Evolutionary conservation across 2,797 vertebrate genomes (phyloP).

Genomic region (Poeciliopsis infans): DNA sequence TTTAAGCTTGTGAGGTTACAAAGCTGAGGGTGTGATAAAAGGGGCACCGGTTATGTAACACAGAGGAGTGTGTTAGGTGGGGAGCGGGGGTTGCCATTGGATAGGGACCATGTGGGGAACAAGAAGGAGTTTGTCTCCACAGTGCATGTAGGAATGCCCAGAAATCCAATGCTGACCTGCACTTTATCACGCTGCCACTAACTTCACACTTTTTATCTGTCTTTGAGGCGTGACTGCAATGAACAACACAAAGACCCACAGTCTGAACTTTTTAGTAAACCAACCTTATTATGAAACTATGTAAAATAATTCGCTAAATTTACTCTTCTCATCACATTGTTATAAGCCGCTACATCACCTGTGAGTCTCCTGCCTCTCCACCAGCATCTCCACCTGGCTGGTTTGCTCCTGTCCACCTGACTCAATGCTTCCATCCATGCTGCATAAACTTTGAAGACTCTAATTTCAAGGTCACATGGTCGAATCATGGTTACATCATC

Average conservation of each 20-base stretch:
- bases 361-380: neutral
- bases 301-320: neutral
- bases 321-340: neutral
- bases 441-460: neutral
- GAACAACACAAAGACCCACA: neutral
- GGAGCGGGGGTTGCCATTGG: constrained; percentile 9
- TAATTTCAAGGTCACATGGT: neutral
- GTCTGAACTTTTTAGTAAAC: neutral
- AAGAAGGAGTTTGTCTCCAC: constrained; percentile 55
- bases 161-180: constrained; percentile 37
- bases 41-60: constrained; percentile 61
- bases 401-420: neutral
- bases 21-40: constrained; percentile 47
- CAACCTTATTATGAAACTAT: neutral
- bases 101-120: constrained; percentile 27
- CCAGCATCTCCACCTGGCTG: neutral
- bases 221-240: neutral
- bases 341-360: neutral
- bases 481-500: neutral
- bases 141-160: constrained; percentile 62
- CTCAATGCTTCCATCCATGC: neutral
- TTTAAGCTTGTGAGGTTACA: constrained; percentile 20
- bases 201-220: neutral
- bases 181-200: neutral
- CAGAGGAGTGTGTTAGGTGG: constrained; percentile 18